Percentiles rank a stretch among this genome's conserved stretches.
phyloP scores from a whole-genome alignment of 2,113 vertebrate species.

The Hirundichthys speculiger region DNA sequence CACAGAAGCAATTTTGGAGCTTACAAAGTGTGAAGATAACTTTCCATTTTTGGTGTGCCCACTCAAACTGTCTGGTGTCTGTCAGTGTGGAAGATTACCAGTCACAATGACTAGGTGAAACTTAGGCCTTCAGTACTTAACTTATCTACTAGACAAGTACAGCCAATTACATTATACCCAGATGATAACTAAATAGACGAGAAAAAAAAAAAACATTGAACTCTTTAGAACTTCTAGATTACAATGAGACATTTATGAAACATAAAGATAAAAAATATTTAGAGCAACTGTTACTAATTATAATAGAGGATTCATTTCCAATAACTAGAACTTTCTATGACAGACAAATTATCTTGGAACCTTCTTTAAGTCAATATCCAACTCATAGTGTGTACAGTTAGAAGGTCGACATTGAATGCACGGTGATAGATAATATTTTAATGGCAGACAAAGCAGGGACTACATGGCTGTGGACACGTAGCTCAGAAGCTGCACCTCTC shows the following conservation, averaged over 20 bases:
- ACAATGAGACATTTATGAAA: background rate
- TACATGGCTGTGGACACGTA: slow-evolving; percentile 64
- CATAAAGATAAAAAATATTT: too few relatives aligned
- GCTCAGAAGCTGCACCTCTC: slow-evolving; percentile 26
- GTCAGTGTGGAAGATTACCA: background rate
- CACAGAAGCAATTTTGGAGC: background rate
- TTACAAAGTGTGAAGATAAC: background rate
- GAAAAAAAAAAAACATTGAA: too few relatives aligned
- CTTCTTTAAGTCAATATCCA: slow-evolving; percentile 3
- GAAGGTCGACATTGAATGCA: slow-evolving; percentile 1
- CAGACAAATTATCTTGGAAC: too few relatives aligned
- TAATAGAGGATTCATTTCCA: too few relatives aligned
- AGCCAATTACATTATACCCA: background rate
- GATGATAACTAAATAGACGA: too few relatives aligned
- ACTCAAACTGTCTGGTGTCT: background rate
- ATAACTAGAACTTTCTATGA: background rate
- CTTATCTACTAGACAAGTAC: background rate
- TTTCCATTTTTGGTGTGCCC: background rate
- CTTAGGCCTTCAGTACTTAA: background rate
- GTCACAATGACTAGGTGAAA: background rate
- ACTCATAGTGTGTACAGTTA: background rate
- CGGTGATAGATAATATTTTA: background rate
- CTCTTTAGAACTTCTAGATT: background rate
- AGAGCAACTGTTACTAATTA: too few relatives aligned
- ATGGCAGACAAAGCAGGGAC: slow-evolving; percentile 3